Base-by-base conservation (phyloP, 2,888 invertebrate genomes). In the Euplexia lucipara region DNA sequence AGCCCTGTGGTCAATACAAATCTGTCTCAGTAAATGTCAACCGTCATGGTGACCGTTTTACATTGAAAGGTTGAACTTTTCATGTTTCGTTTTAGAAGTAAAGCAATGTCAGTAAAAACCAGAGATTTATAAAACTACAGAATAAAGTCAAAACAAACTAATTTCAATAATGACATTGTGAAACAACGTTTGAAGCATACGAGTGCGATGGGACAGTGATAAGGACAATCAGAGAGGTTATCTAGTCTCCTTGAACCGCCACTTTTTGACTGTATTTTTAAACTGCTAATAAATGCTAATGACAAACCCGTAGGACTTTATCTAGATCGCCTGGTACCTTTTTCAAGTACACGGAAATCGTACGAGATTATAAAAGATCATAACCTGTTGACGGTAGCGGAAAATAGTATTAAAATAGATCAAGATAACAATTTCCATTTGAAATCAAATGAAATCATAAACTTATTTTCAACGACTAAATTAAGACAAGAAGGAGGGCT, bases 201-300 rank as follows among this genome's bases (percentile, higher is more conserved):
- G 83, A 86, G 84, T 76, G 78, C 81, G 91, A 91, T 91, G 90
- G 81, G 72, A 81, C 78, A 79, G 78, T 61, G 91, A 93, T 92
- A 92, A 90, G 88, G 88, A 89, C 86, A 91, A 92, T 91, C 92
- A 81, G 78, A 89, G 88, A 94, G 94, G 95, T 91, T 91, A 94
- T 93, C 93, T 88, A 68, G 71, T 79, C 83, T 78, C 94, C 95
- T 94, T 94, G 92, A 94, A 94, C 93, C 84, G 82, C 82, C 82
- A 86, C 85, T 88, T 92, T 86, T 91, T 88, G 85, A 86, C 87
- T 83, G 86, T 88, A 89, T 87, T 88, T 89, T 87, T 86, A 85
- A 88, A 85, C 86, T 79, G 82, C 82, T 88, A 88, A 89, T 86
- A 86, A 82, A 91, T 89, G 87, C 86, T 89, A 90, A 92, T 88